Conservation (phyloP, 2,888 invertebrate genomes). For the Macropis europaea region DNA sequence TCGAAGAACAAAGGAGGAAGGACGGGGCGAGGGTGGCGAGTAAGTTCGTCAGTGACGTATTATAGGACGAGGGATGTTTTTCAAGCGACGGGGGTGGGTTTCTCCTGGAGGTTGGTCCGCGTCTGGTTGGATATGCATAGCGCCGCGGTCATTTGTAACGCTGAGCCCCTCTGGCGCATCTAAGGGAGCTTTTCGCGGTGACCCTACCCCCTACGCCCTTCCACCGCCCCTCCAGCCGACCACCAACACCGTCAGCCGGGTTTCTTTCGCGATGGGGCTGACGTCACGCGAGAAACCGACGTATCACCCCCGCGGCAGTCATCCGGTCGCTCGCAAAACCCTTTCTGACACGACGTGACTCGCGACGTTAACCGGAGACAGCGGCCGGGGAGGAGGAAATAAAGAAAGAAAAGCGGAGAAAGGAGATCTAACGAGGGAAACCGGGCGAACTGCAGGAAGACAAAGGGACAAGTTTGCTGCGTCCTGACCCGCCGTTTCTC, state of each 20-base stretch:
- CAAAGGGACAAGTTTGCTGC: constrained; percentile 35
- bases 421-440: constrained; percentile 21
- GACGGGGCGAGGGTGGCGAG: background rate
- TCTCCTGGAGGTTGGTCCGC: constrained; percentile 13
- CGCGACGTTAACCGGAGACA: constrained; percentile 73
- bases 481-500: constrained; percentile 29
- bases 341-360: constrained; percentile 75
- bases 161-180: constrained; percentile 68
- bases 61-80: constrained; percentile 46
- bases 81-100: constrained; percentile 14
- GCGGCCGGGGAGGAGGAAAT: constrained; percentile 37
- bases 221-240: background rate
- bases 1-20: background rate
- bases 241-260: constrained; percentile 34
- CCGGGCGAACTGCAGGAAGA: constrained; percentile 11
- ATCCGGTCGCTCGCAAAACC: constrained; percentile 72
- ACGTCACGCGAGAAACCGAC: constrained; percentile 72
- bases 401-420: constrained; percentile 36
- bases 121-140: constrained; percentile 74
- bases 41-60: constrained; percentile 52
- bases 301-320: constrained; percentile 72
- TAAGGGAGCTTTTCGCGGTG: constrained; percentile 64
- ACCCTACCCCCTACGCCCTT: constrained; percentile 35
- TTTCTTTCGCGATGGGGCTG: constrained; percentile 57
- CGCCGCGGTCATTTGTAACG: constrained; percentile 74